Conservation (phyloP, 2,113 vertebrate species). For the Sisor rabdophorus region DNA sequence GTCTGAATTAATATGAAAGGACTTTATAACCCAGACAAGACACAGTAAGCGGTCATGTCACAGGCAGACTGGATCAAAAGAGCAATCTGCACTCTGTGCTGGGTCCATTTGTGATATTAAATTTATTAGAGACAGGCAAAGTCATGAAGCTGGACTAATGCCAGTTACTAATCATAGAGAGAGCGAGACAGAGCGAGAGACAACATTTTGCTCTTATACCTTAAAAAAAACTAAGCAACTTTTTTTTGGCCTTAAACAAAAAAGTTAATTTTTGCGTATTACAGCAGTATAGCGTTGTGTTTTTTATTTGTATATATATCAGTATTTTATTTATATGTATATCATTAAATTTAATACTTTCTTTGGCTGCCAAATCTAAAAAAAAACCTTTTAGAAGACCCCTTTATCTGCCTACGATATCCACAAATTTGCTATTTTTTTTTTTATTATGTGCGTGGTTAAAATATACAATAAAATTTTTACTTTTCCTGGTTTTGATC, state of each 20-base stretch:
- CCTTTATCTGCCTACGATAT: too few relatives aligned
- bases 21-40: conserved; percentile 6
- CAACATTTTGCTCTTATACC: too few relatives aligned
- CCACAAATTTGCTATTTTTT: too few relatives aligned
- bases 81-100: neutral
- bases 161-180: neutral
- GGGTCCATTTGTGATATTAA: conserved; percentile 47
- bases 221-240: neutral
- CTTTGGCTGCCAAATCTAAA: too few relatives aligned
- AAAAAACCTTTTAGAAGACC: too few relatives aligned
- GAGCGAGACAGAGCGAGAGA: too few relatives aligned
- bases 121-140: conserved; percentile 26
- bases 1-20: conserved; percentile 5
- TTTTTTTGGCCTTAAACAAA: neutral
- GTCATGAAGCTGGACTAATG: conserved; percentile 14
- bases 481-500: too few relatives aligned
- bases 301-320: too few relatives aligned
- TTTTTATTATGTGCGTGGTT: too few relatives aligned
- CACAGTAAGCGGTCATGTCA: conserved; percentile 1
- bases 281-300: neutral
- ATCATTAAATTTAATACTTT: too few relatives aligned
- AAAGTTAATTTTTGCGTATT: neutral
- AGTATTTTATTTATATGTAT: too few relatives aligned
- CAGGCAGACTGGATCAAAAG: conserved; percentile 5
- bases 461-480: too few relatives aligned